Evolutionary conservation across 2,113 vertebrate species (phyloP), one percentile per base, ranked within the genome.

Genomic region (Dipodomys spectabilis): DNA sequence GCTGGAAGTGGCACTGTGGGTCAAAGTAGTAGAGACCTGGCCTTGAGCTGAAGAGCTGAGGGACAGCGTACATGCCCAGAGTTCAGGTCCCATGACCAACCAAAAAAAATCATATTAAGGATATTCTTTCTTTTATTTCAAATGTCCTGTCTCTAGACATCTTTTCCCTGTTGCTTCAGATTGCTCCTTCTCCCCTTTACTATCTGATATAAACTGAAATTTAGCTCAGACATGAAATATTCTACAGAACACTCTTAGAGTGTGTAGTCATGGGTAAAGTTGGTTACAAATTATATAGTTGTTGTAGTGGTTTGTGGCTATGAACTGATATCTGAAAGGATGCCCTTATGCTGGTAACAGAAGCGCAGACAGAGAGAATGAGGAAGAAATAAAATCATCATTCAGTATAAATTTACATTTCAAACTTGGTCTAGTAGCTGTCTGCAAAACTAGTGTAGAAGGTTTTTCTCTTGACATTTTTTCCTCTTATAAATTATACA

Each of bases 371-470:
- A 69, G 25, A 93, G 8, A 69, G 25, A 93, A 7, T 27, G 39
- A 79, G 28, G 78, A 45, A 81, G 62, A 69, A 87, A 79, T 39
- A 64, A 69, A 94, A 84, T 71, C 12, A 82, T 88, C 28, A 78
- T 77, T 95, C 13, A 18, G 27, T 94, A 57, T 71, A 62, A 80
- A 72, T 88, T 84, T 53, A n/a, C 27, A 78, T 81, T 89, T 57
- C 69, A 67, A 68, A 87, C 19, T 53, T 82, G 22, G 9, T 80
- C 13, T 13, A 82, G 30, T 30, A 82, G 7, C 44, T 90, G n/a
- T 77, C 22, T 95, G 30, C 62, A 94, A 92, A 86, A 27, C 53
- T 57, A 57, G 23, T 68, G 2, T 45, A 9, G 2, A 83, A 39
- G 53, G 25, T 82, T 81, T 94, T 69, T 39, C 12, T 85, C 30